phyloP scores from a whole-genome alignment of 2,888 invertebrate species.

The Andrena hattorfiana region DNA sequence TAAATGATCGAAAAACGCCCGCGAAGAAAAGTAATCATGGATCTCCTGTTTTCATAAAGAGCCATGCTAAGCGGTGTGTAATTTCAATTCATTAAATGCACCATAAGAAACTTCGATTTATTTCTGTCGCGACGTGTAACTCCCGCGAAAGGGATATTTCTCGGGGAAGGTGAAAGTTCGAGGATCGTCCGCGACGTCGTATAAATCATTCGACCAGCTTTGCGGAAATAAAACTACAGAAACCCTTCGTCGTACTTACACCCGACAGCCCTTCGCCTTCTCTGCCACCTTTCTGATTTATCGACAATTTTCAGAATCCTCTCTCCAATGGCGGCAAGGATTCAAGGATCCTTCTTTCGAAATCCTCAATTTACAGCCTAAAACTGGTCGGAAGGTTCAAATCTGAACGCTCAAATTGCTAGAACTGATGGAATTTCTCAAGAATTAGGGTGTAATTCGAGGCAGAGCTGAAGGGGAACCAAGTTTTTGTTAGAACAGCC shows the following conservation, averaged over 20 bases:
- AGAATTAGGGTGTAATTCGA: not conserved
- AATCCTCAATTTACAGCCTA: not conserved
- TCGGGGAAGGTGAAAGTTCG: constrained; percentile 58
- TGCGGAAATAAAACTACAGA: constrained; percentile 36
- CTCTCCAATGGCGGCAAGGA: not conserved
- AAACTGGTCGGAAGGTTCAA: not conserved
- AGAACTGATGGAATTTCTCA: not conserved
- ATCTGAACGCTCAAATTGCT: too few relatives aligned
- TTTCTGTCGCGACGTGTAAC: constrained; percentile 38
- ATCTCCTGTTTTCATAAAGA: not conserved
- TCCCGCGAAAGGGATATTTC: constrained; percentile 38
- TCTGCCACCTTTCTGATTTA: constrained; percentile 14
- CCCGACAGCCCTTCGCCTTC: not conserved
- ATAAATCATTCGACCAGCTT: constrained; percentile 53
- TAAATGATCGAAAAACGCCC: not conserved
- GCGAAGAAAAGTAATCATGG: not conserved
- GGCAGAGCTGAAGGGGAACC: too few relatives aligned
- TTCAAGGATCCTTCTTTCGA: not conserved
- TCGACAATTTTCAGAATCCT: constrained; percentile 25
- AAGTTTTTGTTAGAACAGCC: too few relatives aligned
- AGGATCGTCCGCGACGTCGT: constrained; percentile 44
- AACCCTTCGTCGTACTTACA: constrained; percentile 23
- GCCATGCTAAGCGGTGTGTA: not conserved
- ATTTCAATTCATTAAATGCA: constrained; percentile 43
- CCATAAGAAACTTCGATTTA: constrained; percentile 43